phyloP scores from a whole-genome alignment of 2,888 invertebrate genomes.

The Zhengitettix transpicula region DNA sequence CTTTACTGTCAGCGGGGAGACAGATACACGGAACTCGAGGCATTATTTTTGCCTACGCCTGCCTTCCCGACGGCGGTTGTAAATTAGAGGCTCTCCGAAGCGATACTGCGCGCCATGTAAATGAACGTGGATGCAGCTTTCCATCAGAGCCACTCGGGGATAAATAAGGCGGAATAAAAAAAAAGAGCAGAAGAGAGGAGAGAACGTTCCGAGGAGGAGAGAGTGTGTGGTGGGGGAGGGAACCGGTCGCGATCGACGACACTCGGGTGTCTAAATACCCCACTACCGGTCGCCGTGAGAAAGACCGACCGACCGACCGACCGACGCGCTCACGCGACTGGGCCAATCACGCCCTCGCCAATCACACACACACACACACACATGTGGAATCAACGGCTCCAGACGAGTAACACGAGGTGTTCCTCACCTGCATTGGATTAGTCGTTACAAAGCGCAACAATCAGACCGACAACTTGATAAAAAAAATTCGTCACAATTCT shows the following conservation, averaged over 20 bases:
- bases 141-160: slow-evolving; percentile 1
- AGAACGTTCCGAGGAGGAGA: background rate
- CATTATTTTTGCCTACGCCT: background rate
- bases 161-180: background rate
- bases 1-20: background rate
- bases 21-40: background rate
- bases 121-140: slow-evolving; percentile 3
- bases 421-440: no score
- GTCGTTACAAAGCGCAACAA: no score
- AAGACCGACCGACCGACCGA: no score
- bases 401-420: no score
- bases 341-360: no score
- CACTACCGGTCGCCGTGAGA: no score
- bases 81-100: background rate
- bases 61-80: background rate
- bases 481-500: no score
- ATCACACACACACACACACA: no score
- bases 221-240: background rate
- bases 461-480: no score
- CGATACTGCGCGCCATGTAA: background rate
- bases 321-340: no score
- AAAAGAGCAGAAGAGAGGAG: background rate
- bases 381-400: no score
- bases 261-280: no score
- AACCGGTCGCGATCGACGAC: background rate